A percentile compares a stretch with the other conserved stretches of the same genome.
phyloP scores from a whole-genome alignment of 1,140 invertebrate genomes.

The Uloborus diversus region DNA sequence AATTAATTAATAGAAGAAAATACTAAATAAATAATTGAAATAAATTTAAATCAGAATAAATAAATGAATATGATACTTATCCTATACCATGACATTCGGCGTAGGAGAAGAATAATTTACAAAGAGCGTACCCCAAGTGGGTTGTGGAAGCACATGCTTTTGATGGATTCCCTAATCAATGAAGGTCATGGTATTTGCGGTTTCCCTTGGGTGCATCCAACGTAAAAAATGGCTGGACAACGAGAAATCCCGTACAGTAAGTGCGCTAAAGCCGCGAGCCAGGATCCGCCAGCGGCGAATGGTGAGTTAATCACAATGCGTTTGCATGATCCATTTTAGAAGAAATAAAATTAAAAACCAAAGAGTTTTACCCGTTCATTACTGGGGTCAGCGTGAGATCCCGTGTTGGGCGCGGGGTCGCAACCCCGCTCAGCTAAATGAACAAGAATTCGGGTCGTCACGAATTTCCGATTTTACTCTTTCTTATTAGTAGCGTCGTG shows the following conservation, averaged over 20 bases:
- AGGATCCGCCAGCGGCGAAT: neutral
- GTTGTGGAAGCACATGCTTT: no score
- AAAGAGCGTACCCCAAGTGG: no score
- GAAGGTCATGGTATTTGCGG: no score
- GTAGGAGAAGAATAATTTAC: no score
- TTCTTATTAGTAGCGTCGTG: constrained; percentile 51
- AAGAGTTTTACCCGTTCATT: constrained; percentile 35
- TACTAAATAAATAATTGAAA: no score
- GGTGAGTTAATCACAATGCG: constrained; percentile 29
- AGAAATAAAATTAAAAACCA: no score
- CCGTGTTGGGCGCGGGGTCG: constrained; percentile 29
- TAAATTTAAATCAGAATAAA: no score
- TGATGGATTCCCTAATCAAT: no score
- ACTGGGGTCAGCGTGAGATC: constrained; percentile 23
- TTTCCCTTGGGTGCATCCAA: no score
- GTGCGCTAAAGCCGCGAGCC: neutral
- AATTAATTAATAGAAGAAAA: no score
- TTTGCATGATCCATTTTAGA: constrained; percentile 46
- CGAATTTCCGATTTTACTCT: constrained; percentile 48
- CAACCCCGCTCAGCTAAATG: constrained; percentile 40
- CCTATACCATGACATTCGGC: no score
- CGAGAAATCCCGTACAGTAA: neutral
- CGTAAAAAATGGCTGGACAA: neutral
- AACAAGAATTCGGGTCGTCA: constrained; percentile 49
- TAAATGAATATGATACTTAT: no score